Conservation (phyloP, 2,113 vertebrate species). For the Heterotilapia buettikoferi region DNA sequence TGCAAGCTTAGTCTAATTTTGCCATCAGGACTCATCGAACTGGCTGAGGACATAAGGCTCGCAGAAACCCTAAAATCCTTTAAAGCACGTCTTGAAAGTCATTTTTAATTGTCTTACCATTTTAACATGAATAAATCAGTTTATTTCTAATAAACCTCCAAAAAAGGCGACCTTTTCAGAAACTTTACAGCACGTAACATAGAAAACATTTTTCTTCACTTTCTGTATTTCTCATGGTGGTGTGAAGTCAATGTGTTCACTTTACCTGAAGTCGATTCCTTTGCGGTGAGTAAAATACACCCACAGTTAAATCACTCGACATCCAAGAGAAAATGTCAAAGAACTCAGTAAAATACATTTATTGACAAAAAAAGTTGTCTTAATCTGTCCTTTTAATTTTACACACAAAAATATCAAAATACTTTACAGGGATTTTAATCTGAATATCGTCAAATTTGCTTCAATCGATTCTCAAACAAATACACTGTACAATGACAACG, state of each 20-base stretch:
- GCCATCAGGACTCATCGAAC: neutral
- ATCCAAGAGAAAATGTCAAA: slow-evolving; percentile 23
- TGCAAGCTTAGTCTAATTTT: neutral
- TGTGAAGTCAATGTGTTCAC: neutral
- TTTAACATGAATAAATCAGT: neutral
- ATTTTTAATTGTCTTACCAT: neutral
- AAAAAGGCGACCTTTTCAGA: neutral
- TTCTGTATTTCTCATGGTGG: neutral
- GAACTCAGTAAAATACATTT: slow-evolving; percentile 73
- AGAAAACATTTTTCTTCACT: neutral
- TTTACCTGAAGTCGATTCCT: neutral
- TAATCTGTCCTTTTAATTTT: slow-evolving; percentile 64
- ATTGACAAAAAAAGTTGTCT: slow-evolving; percentile 68
- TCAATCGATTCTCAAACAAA: slow-evolving; percentile 62
- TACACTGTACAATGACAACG: slow-evolving; percentile 69
- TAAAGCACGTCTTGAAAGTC: neutral
- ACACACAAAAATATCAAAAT: slow-evolving; percentile 78
- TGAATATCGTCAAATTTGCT: slow-evolving; percentile 68
- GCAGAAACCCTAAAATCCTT: neutral
- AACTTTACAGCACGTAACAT: neutral
- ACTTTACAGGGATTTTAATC: slow-evolving; percentile 73
- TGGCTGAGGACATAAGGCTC: neutral
- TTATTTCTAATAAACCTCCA: neutral
- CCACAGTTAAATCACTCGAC: neutral
- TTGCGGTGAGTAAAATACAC: neutral